Base-by-base conservation (phyloP, 2,888 invertebrate species). In the Fragum sueziense region DNA sequence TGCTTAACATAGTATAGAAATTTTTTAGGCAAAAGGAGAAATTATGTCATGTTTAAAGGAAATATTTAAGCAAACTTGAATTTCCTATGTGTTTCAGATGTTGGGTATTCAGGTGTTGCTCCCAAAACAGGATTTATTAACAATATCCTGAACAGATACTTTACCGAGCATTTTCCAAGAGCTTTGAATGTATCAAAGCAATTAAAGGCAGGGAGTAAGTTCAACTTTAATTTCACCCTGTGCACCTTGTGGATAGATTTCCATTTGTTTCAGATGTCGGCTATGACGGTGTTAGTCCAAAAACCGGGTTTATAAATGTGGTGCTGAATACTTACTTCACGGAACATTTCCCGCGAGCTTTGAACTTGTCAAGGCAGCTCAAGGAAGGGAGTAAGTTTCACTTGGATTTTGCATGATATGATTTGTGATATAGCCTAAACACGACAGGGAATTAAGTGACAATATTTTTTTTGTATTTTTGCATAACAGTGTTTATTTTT, bases 321-420 rank as follows among this genome's bases (percentile, higher is more conserved):
- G 86, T 92, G 34, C 80, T 92, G 25, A 92, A 92, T 79, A 83
- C 78, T 11, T 92, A 92, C 82, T 91, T 91, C 72, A 79, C 86
- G 1, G 82, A 86, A 72, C 91, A 91, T 80, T 92, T 90, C 79
- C 90, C 90, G 0, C 79, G 89, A 57, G 92, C 91, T 14, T 77
- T 89, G 22, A 79, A 82, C 11, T 34, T 70, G 3, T 54, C 70
- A 25, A 31, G 34, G 1, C 70, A 70, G 33, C 33, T 70, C 31
- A 70, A 54, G 25, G 31, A 31, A 22, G 70, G 22, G 22, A 57
- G 70, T 70, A 54, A 33, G 41, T 65, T 6, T 1, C 4, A 47
- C 14, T 9, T n/a, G n/a, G n/a, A n/a, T n/a, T n/a, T n/a, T n/a
- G n/a, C n/a, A n/a, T n/a, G n/a, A n/a, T n/a, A n/a, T n/a, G n/a